These are phyloP conservation scores for Ceyx melanurus DNA, from an alignment of 2,113 vertebrate species.

Conservation along the genomic window DNA sequence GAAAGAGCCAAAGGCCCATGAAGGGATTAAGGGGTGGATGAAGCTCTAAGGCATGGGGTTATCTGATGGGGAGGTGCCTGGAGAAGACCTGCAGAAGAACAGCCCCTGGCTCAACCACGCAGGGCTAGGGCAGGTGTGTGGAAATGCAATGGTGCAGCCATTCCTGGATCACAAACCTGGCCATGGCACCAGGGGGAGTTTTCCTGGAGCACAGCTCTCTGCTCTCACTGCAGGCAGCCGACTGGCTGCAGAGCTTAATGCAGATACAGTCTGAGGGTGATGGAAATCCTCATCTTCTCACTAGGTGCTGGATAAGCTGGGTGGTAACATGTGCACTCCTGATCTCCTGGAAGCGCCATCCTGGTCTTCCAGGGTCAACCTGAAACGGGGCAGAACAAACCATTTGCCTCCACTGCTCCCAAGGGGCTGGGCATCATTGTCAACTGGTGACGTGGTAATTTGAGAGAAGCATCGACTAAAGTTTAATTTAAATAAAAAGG, in stretches of 20 bases:
- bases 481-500: background rate
- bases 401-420: background rate
- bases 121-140: fast-evolving
- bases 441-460: background rate
- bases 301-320: background rate
- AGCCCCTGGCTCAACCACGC: fast-evolving
- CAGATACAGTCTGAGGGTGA: fast-evolving
- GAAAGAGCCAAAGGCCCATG: background rate
- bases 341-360: background rate
- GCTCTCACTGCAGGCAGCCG: background rate
- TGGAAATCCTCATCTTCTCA: background rate
- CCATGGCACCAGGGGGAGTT: background rate
- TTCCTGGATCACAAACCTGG: fast-evolving
- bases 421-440: background rate
- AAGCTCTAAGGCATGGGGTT: background rate
- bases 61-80: background rate
- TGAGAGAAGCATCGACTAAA: background rate
- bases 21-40: background rate
- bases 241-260: background rate
- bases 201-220: background rate
- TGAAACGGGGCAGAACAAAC: background rate
- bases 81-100: background rate
- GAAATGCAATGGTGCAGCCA: fast-evolving
- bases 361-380: background rate
- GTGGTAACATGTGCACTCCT: background rate